phyloP scores from a whole-genome alignment of 2,888 invertebrate genomes.

The Gymnoscelis rufifasciata region DNA sequence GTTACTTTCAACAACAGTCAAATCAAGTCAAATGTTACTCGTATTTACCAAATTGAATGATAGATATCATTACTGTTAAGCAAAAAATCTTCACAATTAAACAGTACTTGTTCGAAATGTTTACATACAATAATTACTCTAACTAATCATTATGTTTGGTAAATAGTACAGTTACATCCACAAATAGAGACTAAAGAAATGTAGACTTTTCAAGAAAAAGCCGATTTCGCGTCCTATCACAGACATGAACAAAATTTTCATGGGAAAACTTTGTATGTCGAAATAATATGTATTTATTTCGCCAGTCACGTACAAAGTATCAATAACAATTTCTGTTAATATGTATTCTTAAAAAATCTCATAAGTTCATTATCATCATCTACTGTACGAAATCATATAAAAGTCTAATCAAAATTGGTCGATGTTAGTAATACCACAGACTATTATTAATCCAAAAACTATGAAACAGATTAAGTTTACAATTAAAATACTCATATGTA shows the following conservation, averaged over 20 bases:
- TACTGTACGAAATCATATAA: conserved; percentile 30
- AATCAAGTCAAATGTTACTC: neutral
- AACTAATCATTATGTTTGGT: too few relatives aligned
- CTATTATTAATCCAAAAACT: conserved; percentile 7
- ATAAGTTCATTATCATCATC: conserved; percentile 37
- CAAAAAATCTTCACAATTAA: too few relatives aligned
- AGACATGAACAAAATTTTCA: conserved; percentile 67
- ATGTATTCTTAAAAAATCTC: conserved; percentile 21
- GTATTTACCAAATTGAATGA: neutral
- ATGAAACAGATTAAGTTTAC: conserved; percentile 6
- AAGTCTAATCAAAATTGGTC: conserved; percentile 38
- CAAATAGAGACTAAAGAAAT: conserved; percentile 37
- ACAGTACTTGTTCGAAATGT: too few relatives aligned
- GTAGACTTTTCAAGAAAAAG: conserved; percentile 67
- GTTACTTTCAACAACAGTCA: neutral
- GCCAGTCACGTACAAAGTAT: conserved; percentile 9
- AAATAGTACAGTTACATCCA: too few relatives aligned
- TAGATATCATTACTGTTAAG: too few relatives aligned
- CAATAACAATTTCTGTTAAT: neutral
- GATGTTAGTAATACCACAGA: conserved; percentile 14
- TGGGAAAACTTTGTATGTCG: conserved; percentile 64
- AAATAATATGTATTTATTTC: conserved; percentile 19
- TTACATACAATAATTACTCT: too few relatives aligned
- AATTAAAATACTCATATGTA: neutral
- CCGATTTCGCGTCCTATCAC: conserved; percentile 48